phyloP scores from a whole-genome alignment of 2,888 invertebrate genomes.

The Scrobipalpa atriplicella region DNA sequence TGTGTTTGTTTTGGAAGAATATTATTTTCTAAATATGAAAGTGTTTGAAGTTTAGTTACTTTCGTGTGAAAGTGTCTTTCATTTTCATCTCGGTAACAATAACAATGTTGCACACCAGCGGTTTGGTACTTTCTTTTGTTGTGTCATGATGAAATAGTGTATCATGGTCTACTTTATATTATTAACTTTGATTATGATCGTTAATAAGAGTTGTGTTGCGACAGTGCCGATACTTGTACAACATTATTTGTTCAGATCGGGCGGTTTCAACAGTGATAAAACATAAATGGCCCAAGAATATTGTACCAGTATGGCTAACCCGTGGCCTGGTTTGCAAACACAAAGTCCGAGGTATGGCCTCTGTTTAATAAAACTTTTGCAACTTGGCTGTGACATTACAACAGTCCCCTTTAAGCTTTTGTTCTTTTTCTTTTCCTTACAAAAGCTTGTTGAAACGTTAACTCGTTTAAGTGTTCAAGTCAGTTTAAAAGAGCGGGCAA shows the following conservation, averaged over 20 bases:
- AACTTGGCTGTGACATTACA: slow-evolving; percentile 51
- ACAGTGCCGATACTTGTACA: slow-evolving; percentile 15
- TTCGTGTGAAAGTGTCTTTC: slow-evolving; percentile 49
- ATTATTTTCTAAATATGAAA: neutral
- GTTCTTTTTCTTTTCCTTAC: slow-evolving; percentile 36
- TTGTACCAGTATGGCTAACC: slow-evolving; percentile 7
- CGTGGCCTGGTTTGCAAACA: slow-evolving; percentile 29
- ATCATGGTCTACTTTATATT: slow-evolving; percentile 25
- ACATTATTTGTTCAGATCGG: slow-evolving; percentile 21
- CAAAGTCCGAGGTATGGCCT: slow-evolving; percentile 45
- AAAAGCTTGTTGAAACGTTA: slow-evolving; percentile 54
- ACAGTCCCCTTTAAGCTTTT: slow-evolving; percentile 47
- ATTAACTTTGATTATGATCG: slow-evolving; percentile 30
- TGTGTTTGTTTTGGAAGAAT: neutral
- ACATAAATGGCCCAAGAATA: slow-evolving; percentile 11
- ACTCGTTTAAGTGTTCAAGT: slow-evolving; percentile 52
- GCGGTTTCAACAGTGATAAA: slow-evolving; percentile 22
- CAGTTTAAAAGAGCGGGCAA: slow-evolving; percentile 52
- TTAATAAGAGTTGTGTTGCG: slow-evolving; percentile 28
- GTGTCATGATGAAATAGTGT: slow-evolving; percentile 27
- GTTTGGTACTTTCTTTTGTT: slow-evolving; percentile 32
- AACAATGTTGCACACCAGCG: slow-evolving; percentile 38
- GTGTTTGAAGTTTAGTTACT: neutral
- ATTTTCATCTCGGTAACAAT: slow-evolving; percentile 48
- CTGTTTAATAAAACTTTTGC: slow-evolving; percentile 56